Evolutionary conservation across 2,888 invertebrate species (phyloP).

Genomic region (Sthenelais limicola): DNA sequence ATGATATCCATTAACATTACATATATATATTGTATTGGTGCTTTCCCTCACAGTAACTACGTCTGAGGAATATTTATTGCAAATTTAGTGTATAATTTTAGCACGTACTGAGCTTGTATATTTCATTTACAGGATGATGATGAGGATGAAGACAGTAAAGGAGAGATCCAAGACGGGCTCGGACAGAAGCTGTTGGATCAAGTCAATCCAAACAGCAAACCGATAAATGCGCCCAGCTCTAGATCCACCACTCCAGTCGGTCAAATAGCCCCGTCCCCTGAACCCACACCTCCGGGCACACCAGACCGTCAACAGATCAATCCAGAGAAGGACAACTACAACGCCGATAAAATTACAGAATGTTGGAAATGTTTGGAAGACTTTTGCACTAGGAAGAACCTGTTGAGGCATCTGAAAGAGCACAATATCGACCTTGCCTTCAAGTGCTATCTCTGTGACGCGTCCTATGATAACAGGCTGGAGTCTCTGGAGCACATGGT

Average conservation of each 20-base stretch:
- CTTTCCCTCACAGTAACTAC: too few relatives aligned
- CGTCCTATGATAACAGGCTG: slow-evolving; percentile 84
- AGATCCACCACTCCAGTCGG: slow-evolving; percentile 5
- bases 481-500: slow-evolving; percentile 88
- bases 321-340: slow-evolving; percentile 69
- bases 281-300: neutral
- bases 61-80: too few relatives aligned
- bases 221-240: neutral
- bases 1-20: too few relatives aligned
- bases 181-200: slow-evolving; percentile 41
- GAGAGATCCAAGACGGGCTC: slow-evolving; percentile 22
- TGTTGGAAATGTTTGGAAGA: slow-evolving; percentile 67
- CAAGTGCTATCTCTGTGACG: slow-evolving; percentile 94
- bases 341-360: slow-evolving; percentile 66
- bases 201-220: neutral
- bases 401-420: slow-evolving; percentile 69
- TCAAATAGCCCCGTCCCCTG: neutral
- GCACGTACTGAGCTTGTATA: too few relatives aligned
- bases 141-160: slow-evolving; percentile 37
- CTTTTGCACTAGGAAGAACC: slow-evolving; percentile 62
- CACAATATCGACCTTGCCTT: slow-evolving; percentile 76
- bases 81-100: too few relatives aligned
- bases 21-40: too few relatives aligned
- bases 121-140: too few relatives aligned
- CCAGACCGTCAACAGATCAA: slow-evolving; percentile 53